Evolutionary conservation across 35 echinoderm and acorn worm genomes (phyloP), one percentile per base, ranked within the genome.

Genomic region (Lytechinus pictus): DNA sequence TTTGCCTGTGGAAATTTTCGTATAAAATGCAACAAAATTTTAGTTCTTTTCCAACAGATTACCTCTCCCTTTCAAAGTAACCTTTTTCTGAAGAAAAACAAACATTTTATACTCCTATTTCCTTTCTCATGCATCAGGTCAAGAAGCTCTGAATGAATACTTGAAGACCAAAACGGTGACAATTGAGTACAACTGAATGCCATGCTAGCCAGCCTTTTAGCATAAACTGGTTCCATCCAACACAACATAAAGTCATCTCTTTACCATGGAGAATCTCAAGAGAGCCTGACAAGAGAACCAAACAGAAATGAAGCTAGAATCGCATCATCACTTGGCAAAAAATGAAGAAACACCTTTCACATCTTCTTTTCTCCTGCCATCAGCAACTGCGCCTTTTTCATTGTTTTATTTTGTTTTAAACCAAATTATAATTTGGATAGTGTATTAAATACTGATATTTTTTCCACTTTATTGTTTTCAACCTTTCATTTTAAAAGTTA

Each of bases 81-180:
- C 9, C 56, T 10, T 58, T 2, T n/a, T 79, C 19, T 79, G 16
- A 24, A 72, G 14, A 21, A 5, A 24, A 21, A 79, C 5, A n/a
- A 79, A 7, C 21, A 79, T 27, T 52, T 28, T 33, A 92, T 27
- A 92, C 28, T 33, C 9, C 21, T 54, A 28, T 57, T 16, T 87
- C 89, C 10, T 94, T 95, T 94, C 94, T 91, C 86, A 54, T 94
- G 4, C 33, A 72, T 91, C 53, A 99, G 98, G 98, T 44, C 96
- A 97, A 97, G 98, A 99, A 54, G 98, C 98, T 27, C 94, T 99
- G 52, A 89, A 99, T 92, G 98, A 99, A 95, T 99, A 99, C 87
- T 53, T 99, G 94, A 97, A 97, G 96, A 99, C 98, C 21, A 99
- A 99, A 96, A 99, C 98, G 0, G 97, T 99, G 6, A 99, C 98